phyloP scores from a whole-genome alignment of 2,888 invertebrate genomes.

The Leptothorax acervorum region DNA sequence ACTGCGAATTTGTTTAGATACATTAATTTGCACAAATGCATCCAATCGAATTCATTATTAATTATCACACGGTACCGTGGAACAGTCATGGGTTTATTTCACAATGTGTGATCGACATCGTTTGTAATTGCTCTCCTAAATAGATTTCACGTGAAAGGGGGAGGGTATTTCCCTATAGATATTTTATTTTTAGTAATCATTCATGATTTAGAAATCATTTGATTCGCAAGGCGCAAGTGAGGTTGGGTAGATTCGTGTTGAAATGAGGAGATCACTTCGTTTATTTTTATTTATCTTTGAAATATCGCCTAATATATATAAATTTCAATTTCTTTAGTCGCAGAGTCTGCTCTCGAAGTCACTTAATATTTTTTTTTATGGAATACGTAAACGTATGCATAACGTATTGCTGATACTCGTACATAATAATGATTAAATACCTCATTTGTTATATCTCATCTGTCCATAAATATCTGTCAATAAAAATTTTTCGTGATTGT shows the following conservation, averaged over 20 bases:
- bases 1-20: background rate
- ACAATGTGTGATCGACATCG: background rate
- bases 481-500: background rate
- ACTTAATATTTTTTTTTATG: background rate
- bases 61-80: background rate
- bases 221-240: background rate
- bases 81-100: conserved; percentile 12
- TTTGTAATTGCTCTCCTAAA: background rate
- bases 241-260: background rate
- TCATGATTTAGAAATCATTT: background rate
- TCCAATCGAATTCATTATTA: conserved; percentile 6
- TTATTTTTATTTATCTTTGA: background rate
- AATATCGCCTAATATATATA: background rate
- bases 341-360: background rate
- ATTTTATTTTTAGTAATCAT: conserved; percentile 13
- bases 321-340: background rate
- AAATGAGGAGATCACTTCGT: background rate
- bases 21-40: background rate
- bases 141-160: background rate
- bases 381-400: conserved; percentile 16
- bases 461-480: background rate
- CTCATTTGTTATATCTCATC: background rate
- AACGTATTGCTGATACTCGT: background rate
- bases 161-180: background rate
- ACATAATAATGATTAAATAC: conserved; percentile 8